A percentile compares a stretch with the other conserved stretches of the same genome.
Conservation (phyloP, 1,140 invertebrate genomes). For the Nixonia krombeini region DNA sequence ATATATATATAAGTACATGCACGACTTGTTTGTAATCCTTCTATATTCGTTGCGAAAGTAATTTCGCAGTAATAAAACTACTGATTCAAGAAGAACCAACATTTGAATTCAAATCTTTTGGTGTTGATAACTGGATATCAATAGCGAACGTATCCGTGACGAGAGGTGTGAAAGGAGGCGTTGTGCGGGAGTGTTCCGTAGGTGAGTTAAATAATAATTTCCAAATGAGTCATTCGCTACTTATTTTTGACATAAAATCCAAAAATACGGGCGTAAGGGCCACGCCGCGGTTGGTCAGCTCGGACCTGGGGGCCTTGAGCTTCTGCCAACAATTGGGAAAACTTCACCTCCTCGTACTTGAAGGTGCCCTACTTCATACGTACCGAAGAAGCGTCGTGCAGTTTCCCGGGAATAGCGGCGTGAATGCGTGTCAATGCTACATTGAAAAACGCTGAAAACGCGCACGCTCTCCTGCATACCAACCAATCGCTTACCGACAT, state of each 20-base stretch:
- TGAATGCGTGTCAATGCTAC: slow-evolving; percentile 44
- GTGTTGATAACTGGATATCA: no score
- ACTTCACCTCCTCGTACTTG: slow-evolving; percentile 56
- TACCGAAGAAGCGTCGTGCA: slow-evolving; percentile 17
- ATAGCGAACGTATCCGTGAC: no score
- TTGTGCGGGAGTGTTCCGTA: no score
- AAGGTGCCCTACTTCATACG: slow-evolving; percentile 51
- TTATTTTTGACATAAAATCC: slow-evolving; percentile 69
- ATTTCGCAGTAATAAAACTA: no score
- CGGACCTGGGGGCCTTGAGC: slow-evolving; percentile 57
- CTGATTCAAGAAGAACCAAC: no score
- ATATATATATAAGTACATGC: no score
- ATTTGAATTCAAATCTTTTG: no score
- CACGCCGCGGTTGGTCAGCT: slow-evolving; percentile 15
- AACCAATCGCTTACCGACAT: no score
- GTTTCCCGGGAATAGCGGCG: slow-evolving; percentile 40
- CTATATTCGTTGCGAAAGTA: no score
- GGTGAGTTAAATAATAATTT: no score
- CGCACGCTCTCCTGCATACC: background rate
- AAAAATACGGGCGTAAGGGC: slow-evolving; percentile 66
- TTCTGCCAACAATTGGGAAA: slow-evolving; percentile 67
- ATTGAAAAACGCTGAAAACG: slow-evolving; percentile 14
- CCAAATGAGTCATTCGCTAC: slow-evolving; percentile 61
- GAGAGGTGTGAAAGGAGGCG: background rate
- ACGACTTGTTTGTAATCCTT: no score